A percentile compares a stretch with the other conserved stretches of the same genome.
Evolutionary conservation across 2,888 invertebrate species (phyloP).

Genomic region (Sarcophaga variegata): DNA sequence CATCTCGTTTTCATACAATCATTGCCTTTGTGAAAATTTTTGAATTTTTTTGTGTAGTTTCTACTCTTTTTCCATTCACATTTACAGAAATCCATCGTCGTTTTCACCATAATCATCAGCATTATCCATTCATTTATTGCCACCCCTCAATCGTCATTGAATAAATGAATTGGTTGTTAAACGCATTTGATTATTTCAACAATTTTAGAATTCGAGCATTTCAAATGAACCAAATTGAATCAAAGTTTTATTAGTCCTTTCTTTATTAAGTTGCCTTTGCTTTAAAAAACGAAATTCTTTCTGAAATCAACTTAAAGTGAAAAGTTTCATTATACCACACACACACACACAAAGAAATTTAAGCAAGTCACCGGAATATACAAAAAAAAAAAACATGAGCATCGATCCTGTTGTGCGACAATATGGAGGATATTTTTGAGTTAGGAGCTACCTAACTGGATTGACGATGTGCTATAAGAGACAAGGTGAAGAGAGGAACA

Average conservation of each 20-base stretch:
- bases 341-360: too few relatives aligned
- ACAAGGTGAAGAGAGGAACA: too few relatives aligned
- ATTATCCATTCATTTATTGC: constrained; percentile 30
- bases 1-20: constrained; percentile 40
- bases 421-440: too few relatives aligned
- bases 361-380: too few relatives aligned
- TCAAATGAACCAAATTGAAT: constrained; percentile 61
- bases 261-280: not conserved
- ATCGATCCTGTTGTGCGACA: too few relatives aligned
- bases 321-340: too few relatives aligned
- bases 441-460: too few relatives aligned
- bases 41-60: constrained; percentile 21
- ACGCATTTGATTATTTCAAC: constrained; percentile 55
- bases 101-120: constrained; percentile 34
- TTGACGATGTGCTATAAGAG: too few relatives aligned
- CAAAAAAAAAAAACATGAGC: too few relatives aligned
- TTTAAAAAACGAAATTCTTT: not conserved
- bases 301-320: too few relatives aligned
- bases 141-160: constrained; percentile 40
- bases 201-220: constrained; percentile 31
- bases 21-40: constrained; percentile 47
- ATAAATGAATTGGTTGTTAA: constrained; percentile 62
- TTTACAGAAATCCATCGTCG: constrained; percentile 6
- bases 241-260: constrained; percentile 53
- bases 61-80: not conserved